Base-by-base conservation (phyloP, 2,888 invertebrate genomes). In the Trissolcus japonicus region DNA sequence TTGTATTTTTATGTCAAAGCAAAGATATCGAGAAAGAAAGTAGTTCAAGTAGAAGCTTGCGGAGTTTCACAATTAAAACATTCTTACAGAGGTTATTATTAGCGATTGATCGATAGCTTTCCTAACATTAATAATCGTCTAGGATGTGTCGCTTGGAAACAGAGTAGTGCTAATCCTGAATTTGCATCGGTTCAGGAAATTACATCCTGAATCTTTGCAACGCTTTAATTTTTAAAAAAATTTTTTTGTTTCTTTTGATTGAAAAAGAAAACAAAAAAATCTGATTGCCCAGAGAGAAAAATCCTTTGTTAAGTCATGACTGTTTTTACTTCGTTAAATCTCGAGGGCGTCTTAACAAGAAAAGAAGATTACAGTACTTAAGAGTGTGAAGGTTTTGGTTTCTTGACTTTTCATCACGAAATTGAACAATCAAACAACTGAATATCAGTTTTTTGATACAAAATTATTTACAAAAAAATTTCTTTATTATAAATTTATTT, bases 51-150 rank as follows among this genome's bases (percentile, higher is more conserved):
- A 60, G 75, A 11, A 69, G 63, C 60, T 69, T 55, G 75, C 68
- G n/a, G 50, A 75, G 65, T 76, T 76, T 60, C 75, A 76, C 65
- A 76, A 76, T 76, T 76, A 69, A 76, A 56, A 76, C 65, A 43
- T 65, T 60, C 69, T 59, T 68, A 25, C 55, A 43, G 53, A 54
- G 63, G 76, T 76, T 76, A 76, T 76, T 76, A 76, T 76, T 76
- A 76, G 76, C 76, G 61, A 71, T 76, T 71, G 76, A 76, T 76
- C 75, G 69, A 76, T 76, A 55, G 55, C 51, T 54, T 63, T 40
- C 17, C 65, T 50, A 60, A 69, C 63, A 69, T 65, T 76, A 76
- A 76, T 76, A 63, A 60, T 54, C 68, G 59, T 41, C 11, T 43
- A 29, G 68, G 69, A 69, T 65, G 65, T 60, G 60, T 69, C 62